phyloP scores from a whole-genome alignment of 2,113 vertebrate species.

The Oncorhynchus tshawytscha region DNA sequence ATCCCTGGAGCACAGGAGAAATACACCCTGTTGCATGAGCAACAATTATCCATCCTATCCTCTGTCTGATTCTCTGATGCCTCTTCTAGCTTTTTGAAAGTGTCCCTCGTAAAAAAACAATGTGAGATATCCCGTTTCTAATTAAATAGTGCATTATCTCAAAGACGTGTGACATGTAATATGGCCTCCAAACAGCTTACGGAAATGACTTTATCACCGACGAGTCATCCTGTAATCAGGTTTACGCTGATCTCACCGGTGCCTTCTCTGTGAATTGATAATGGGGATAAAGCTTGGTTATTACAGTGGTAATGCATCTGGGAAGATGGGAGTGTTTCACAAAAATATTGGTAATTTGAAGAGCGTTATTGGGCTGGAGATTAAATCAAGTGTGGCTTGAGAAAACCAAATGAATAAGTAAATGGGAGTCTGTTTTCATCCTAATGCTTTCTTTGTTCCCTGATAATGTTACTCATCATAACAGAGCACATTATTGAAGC shows the following conservation, averaged over 20 bases:
- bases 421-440: constrained; percentile 28
- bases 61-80: not conserved
- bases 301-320: constrained; percentile 76
- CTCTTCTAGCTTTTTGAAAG: no score
- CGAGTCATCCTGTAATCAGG: constrained; percentile 75
- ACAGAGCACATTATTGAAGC: constrained; percentile 6
- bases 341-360: constrained; percentile 63
- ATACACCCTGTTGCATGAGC: constrained; percentile 51
- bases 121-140: constrained; percentile 70
- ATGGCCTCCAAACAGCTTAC: constrained; percentile 81
- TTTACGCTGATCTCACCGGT: constrained; percentile 76
- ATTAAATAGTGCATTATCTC: constrained; percentile 81
- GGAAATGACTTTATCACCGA: constrained; percentile 75
- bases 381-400: constrained; percentile 48
- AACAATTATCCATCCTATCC: constrained; percentile 46
- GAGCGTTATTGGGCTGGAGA: constrained; percentile 50
- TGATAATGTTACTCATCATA: constrained; percentile 4
- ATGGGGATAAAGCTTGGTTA: constrained; percentile 74
- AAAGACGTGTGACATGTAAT: constrained; percentile 74
- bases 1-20: no score
- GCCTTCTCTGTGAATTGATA: constrained; percentile 73
- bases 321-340: constrained; percentile 67
- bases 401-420: constrained; percentile 46
- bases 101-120: constrained; percentile 75
- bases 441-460: constrained; percentile 23